phyloP scores from a whole-genome alignment of 2,797 vertebrate genomes.

The Xyrichtys novacula region DNA sequence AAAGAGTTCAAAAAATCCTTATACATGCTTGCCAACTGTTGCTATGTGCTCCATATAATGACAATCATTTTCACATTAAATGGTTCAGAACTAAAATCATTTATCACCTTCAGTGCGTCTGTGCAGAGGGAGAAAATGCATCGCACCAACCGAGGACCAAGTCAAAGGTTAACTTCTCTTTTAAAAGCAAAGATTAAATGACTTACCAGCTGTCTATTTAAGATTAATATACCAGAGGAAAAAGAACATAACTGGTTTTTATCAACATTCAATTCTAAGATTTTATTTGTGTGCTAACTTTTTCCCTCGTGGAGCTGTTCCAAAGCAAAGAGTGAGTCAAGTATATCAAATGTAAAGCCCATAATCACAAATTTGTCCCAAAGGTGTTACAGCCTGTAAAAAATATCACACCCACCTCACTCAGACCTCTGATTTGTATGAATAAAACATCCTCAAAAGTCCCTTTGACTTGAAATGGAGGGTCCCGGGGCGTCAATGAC shows the following conservation, averaged over 20 bases:
- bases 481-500: too few relatives aligned
- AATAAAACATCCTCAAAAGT: not conserved
- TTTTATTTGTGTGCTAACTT: not conserved
- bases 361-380: not conserved
- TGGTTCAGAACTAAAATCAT: slow-evolving; percentile 8
- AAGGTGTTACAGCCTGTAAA: not conserved
- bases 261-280: not conserved
- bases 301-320: not conserved
- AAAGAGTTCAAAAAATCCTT: slow-evolving; percentile 12
- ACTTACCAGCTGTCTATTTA: not conserved
- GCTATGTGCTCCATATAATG: slow-evolving; percentile 1
- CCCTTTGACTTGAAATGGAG: not conserved
- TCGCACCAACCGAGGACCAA: not conserved
- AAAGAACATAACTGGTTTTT: not conserved
- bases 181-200: not conserved
- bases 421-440: not conserved
- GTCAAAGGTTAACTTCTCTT: not conserved
- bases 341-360: not conserved
- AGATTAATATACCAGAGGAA: not conserved
- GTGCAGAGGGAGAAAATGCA: slow-evolving; percentile 11
- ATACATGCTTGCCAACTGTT: slow-evolving; percentile 7
- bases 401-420: not conserved
- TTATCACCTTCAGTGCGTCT: not conserved
- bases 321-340: not conserved
- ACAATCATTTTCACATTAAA: slow-evolving; percentile 32